Evolutionary conservation across 2,113 vertebrate genomes (phyloP).

Genomic region (Vireo altiloquus): DNA sequence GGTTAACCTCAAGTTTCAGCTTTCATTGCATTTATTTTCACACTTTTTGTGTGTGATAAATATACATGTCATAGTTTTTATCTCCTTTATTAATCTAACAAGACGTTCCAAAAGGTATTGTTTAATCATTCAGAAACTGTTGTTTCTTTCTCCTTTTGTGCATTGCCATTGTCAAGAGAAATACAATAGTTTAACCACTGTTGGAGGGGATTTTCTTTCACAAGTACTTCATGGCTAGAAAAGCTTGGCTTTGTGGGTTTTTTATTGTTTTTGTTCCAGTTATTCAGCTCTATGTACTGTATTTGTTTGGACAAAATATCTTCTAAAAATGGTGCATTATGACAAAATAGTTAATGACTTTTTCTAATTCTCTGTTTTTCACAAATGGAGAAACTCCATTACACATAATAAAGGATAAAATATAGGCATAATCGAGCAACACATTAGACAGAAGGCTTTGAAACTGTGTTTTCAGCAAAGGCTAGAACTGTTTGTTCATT

Average conservation of each 20-base stretch:
- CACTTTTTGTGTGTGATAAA: background rate
- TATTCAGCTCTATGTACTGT: background rate
- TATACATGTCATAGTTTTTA: background rate
- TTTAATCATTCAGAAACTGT: background rate
- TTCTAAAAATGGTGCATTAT: constrained; percentile 10
- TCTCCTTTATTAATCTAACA: background rate
- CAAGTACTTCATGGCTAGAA: background rate
- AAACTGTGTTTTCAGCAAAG: constrained; percentile 26
- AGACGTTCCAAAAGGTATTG: background rate
- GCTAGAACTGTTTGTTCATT: constrained; percentile 15
- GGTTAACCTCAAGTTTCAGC: background rate
- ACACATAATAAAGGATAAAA: constrained; percentile 25
- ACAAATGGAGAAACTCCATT: constrained; percentile 38
- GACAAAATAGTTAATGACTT: constrained; percentile 21
- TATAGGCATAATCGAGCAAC: background rate
- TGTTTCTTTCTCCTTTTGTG: background rate
- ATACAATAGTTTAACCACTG: background rate
- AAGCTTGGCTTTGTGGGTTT: background rate
- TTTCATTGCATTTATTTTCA: background rate
- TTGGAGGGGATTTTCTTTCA: background rate
- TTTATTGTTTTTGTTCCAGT: background rate
- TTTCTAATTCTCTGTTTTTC: background rate
- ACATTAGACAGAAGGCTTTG: constrained; percentile 36
- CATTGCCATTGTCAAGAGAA: background rate
- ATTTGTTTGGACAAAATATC: background rate